Evolutionary conservation across 2,797 vertebrate species (phyloP), one percentile per base, ranked within the genome.

Genomic region (Myotis vivesi): DNA sequence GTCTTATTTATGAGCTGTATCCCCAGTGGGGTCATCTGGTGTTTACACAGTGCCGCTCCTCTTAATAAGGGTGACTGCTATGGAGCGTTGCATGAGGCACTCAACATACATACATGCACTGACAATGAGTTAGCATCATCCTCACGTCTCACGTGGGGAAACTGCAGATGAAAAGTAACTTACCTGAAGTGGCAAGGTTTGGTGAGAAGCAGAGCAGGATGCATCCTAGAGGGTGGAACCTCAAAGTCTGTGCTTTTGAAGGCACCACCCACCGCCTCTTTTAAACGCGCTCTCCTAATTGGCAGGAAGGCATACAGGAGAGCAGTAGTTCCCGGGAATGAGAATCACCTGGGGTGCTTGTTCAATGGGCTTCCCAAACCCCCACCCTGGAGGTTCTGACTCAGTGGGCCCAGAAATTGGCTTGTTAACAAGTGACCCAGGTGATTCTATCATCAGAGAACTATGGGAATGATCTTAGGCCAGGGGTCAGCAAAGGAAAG

Each of bases 211-310:
- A 80, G 17, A 51, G 12, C 22, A 36, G 66, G n/a, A 72, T 0
- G 5, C 20, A 3, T 5, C 15, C 38, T 3, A 5, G 4, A 1
- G 0, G 1, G 3, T 0, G 0, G 20, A 19, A 38, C 0, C 16
- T 16, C 33, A 0, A 53, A 8, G 0, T 30, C 25, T 15, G 28
- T 15, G 28, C 28, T 5, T 28, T 23, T 7, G 0, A 20, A 10
- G 13, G 49, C 82, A 68, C 10, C 3, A 0, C 44, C 25, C 41
- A 36, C 36, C 2, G 4, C 22, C 25, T 51, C 59, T 85, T 66
- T 44, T 38, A 36, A 68, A 66, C 16, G 23, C 11, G 62, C 49
- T 10, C 3, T 55, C 4, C 22, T 2, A 9, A 1, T 12, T 6
- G 55, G 30, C 23, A 41, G 33, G 33, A n/a, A 87, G 36, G 12